A percentile compares a stretch with the other conserved stretches of the same genome.
These are phyloP conservation scores for Marcusenius ussheri DNA, from an alignment of 2,113 vertebrate genomes.

Conservation along the genomic window DNA sequence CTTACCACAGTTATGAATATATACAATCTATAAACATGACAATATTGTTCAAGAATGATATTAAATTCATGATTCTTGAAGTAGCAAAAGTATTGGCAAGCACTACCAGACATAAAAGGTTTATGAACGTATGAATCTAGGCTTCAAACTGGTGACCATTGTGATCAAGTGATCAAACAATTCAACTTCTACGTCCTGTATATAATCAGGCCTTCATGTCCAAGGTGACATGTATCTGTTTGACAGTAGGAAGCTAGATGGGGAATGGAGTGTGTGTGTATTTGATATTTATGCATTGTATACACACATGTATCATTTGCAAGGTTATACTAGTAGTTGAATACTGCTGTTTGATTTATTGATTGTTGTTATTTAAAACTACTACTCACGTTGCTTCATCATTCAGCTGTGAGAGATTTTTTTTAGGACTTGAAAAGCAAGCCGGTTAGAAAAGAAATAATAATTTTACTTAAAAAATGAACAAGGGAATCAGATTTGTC, in stretches of 20 bases:
- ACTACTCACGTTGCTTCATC: not conserved
- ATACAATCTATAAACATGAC: conserved; percentile 13
- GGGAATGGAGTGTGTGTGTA: not conserved
- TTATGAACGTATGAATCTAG: not conserved
- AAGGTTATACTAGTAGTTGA: not conserved
- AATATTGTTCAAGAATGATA: not conserved
- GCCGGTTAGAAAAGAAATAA: not conserved
- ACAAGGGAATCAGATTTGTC: not conserved
- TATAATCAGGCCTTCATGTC: not conserved
- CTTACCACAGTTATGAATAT: conserved; percentile 5
- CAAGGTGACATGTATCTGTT: not conserved
- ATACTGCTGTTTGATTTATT: not conserved
- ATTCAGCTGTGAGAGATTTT: not conserved
- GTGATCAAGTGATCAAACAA: not conserved
- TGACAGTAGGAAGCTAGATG: not conserved
- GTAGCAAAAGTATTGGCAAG: conserved; percentile 18
- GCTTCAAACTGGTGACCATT: not conserved
- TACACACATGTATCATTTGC: not conserved
- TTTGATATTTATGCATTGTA: not conserved
- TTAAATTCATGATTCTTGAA: conserved; percentile 28
- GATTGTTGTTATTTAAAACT: not conserved
- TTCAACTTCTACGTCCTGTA: not conserved
- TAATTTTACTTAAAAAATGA: not conserved
- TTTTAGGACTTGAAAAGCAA: not conserved
- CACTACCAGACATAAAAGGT: conserved; percentile 7